phyloP scores from a whole-genome alignment of 2,888 invertebrate species.

The Clusia tigrina region DNA sequence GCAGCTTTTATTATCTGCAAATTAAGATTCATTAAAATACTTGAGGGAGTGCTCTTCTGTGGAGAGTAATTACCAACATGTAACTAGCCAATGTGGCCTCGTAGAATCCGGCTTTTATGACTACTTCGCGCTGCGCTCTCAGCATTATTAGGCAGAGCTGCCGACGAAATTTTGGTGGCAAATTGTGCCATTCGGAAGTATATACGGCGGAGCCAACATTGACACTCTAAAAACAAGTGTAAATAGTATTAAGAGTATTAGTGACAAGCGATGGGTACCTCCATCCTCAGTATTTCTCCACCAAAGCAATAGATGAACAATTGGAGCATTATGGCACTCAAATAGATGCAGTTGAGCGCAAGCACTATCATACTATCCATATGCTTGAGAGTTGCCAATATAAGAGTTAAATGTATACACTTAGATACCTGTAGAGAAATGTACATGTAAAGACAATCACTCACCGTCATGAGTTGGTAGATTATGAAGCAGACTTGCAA shows the following conservation, averaged over 20 bases:
- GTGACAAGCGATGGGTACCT: constrained; percentile 39
- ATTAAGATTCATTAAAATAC: constrained; percentile 1
- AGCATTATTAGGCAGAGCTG: constrained; percentile 48
- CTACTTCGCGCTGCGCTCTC: constrained; percentile 51
- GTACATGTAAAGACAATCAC: no score
- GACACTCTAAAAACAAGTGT: constrained; percentile 45
- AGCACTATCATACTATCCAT: constrained; percentile 47
- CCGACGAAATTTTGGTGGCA: constrained; percentile 48
- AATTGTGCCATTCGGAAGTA: constrained; percentile 52
- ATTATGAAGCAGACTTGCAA: constrained; percentile 58
- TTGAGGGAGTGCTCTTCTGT: not conserved
- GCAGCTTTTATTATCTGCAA: constrained; percentile 51
- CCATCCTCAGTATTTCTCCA: constrained; percentile 57
- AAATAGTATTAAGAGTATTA: not conserved
- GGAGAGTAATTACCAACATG: constrained; percentile 53
- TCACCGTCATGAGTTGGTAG: constrained; percentile 58
- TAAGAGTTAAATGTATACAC: not conserved
- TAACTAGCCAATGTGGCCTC: constrained; percentile 60
- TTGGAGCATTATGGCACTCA: constrained; percentile 55
- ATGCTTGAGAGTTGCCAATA: constrained; percentile 38
- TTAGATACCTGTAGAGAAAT: not conserved
- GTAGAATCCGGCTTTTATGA: constrained; percentile 57
- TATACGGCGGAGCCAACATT: constrained; percentile 52
- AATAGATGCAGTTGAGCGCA: constrained; percentile 49
- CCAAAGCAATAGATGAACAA: constrained; percentile 61